These are phyloP conservation scores for Calycopis cecrops DNA, from an alignment of 1,140 invertebrate species.

Conservation along the genomic window DNA sequence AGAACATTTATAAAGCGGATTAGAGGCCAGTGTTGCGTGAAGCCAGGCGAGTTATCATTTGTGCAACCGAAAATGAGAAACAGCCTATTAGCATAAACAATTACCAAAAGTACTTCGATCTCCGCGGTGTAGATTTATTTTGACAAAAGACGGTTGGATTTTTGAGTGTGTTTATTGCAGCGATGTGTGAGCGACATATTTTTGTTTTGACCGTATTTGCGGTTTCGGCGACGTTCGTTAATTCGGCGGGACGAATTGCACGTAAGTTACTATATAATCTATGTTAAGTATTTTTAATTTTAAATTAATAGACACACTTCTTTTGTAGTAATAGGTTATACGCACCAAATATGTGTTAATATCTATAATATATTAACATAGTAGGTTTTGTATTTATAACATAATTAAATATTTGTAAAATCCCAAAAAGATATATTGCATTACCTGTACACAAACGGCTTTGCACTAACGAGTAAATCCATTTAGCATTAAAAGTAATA, in stretches of 20 bases:
- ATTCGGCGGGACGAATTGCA: neutral
- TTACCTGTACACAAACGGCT: too few species aligned
- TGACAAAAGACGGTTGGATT: conserved; percentile 12
- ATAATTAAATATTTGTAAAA: too few species aligned
- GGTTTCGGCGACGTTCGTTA: neutral
- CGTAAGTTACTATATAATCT: neutral
- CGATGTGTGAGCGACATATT: conserved; percentile 5
- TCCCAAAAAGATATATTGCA: too few species aligned
- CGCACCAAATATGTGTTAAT: too few species aligned
- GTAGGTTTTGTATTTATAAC: too few species aligned
- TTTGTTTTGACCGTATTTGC: neutral
- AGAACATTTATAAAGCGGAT: conserved; percentile 57
- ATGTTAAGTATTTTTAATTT: too few species aligned
- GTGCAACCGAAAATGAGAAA: conserved; percentile 67
- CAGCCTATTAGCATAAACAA: conserved; percentile 60
- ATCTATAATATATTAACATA: too few species aligned
- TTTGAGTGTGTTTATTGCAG: neutral
- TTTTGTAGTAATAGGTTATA: too few species aligned
- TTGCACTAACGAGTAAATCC: too few species aligned
- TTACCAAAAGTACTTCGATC: conserved; percentile 33
- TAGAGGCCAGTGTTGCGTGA: conserved; percentile 55
- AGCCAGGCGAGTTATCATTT: conserved; percentile 47
- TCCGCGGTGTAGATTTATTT: conserved; percentile 36
- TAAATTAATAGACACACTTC: too few species aligned
- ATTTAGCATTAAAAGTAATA: too few species aligned